phyloP scores from a whole-genome alignment of 2,888 invertebrate genomes.

The Drosophila eohydei region DNA sequence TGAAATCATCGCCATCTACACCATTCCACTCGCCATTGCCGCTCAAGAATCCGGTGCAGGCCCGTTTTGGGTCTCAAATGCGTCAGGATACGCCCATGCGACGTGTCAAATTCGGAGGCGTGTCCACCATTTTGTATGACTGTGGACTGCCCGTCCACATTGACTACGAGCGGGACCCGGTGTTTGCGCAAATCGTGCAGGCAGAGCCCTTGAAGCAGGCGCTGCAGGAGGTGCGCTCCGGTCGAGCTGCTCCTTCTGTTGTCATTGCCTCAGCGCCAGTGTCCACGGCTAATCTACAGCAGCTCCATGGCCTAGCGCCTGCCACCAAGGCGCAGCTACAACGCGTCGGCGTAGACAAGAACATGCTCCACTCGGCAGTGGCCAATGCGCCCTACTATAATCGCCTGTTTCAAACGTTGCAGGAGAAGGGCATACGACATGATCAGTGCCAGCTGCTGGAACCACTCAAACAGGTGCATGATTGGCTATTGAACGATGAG shows the following conservation, averaged over 20 bases:
- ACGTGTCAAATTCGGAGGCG: constrained; percentile 82
- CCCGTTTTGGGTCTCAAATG: constrained; percentile 79
- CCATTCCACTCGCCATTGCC: constrained; percentile 83
- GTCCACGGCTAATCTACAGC: constrained; percentile 81
- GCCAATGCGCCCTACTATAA: constrained; percentile 88
- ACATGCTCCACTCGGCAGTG: constrained; percentile 87
- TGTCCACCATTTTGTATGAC: constrained; percentile 77
- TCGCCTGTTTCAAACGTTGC: constrained; percentile 86
- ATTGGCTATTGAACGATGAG: constrained; percentile 86
- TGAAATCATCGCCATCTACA: constrained; percentile 50
- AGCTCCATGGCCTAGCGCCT: constrained; percentile 85
- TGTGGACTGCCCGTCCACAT: constrained; percentile 81
- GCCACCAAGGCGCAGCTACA: constrained; percentile 85
- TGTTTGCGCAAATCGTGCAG: constrained; percentile 82
- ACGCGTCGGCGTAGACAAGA: constrained; percentile 86
- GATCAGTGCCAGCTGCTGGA: constrained; percentile 86
- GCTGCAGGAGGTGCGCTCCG: constrained; percentile 62
- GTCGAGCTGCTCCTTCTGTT: constrained; percentile 44
- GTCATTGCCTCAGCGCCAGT: constrained; percentile 48
- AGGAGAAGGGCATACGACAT: constrained; percentile 86
- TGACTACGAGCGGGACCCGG: constrained; percentile 82
- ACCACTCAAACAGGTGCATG: constrained; percentile 86
- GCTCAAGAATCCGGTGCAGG: constrained; percentile 74
- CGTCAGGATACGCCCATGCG: constrained; percentile 84
- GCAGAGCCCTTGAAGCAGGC: constrained; percentile 81